phyloP scores from a whole-genome alignment of 2,888 invertebrate species.

The Iselma pallidipennis region DNA sequence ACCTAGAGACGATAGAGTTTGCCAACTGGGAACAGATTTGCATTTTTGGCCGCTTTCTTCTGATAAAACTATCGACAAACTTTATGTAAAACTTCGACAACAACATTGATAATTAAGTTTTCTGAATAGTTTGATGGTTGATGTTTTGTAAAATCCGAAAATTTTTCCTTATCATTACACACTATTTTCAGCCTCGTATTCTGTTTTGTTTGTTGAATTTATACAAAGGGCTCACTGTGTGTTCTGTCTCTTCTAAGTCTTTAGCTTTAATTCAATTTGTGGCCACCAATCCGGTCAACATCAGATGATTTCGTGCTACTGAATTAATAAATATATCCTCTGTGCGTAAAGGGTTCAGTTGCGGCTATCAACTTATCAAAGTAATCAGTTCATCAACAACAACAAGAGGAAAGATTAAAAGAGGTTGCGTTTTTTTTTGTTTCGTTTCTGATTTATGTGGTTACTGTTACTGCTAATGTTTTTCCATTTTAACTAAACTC shows the following conservation, averaged over 20 bases:
- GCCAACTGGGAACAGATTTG: neutral
- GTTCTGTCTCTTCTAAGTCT: too few relatives aligned
- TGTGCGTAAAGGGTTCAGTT: neutral
- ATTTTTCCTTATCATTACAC: too few relatives aligned
- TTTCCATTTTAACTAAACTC: neutral
- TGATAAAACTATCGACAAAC: neutral
- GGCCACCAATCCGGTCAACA: too few relatives aligned
- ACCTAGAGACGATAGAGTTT: neutral
- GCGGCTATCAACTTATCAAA: neutral
- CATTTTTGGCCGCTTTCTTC: neutral
- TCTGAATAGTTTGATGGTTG: too few relatives aligned
- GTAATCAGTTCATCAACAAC: constrained; percentile 1
- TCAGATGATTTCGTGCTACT: neutral
- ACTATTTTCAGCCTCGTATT: too few relatives aligned
- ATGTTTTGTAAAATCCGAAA: too few relatives aligned
- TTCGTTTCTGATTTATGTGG: neutral
- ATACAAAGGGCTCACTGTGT: too few relatives aligned
- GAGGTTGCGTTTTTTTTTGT: neutral
- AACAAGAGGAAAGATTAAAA: too few relatives aligned
- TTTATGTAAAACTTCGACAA: neutral
- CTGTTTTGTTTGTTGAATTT: too few relatives aligned
- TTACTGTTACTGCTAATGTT: neutral
- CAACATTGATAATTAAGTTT: constrained; percentile 1
- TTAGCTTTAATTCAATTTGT: too few relatives aligned
- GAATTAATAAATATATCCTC: neutral